phyloP scores from a whole-genome alignment of 2,113 vertebrate genomes.

The Oreotragus oreotragus region DNA sequence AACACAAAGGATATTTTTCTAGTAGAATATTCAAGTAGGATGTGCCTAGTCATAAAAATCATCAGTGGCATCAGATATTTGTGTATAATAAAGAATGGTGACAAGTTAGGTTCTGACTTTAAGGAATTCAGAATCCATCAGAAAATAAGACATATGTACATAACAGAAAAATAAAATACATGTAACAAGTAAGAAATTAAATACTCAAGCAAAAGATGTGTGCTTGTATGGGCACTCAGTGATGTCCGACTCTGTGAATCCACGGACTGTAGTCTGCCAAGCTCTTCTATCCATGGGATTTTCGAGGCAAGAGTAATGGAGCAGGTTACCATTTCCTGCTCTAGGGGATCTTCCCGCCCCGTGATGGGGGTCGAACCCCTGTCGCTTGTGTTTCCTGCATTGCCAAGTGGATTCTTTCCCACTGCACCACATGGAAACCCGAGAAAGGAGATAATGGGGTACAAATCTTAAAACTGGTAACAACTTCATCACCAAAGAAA shows the following conservation, averaged over 20 bases:
- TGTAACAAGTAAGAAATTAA: background rate
- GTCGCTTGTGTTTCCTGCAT: background rate
- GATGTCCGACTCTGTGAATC: background rate
- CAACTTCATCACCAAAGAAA: background rate
- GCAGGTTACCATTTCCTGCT: background rate
- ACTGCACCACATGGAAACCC: background rate
- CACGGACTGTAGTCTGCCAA: background rate
- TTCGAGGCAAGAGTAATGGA: background rate
- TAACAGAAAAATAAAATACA: background rate
- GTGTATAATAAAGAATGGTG: background rate
- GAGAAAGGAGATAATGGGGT: background rate
- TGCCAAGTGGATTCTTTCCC: background rate
- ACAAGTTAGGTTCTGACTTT: background rate
- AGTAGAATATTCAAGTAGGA: background rate
- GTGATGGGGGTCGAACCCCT: background rate
- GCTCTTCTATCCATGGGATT: background rate
- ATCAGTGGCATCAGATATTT: background rate
- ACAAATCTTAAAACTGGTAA: background rate
- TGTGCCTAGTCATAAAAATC: background rate
- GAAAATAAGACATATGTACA: background rate
- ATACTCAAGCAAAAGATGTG: background rate
- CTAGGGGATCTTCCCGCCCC: background rate
- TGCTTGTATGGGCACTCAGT: background rate
- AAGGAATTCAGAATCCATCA: background rate
- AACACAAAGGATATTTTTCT: background rate